Base-by-base conservation (phyloP, 1,140 invertebrate species). In the Neoseiulus cucumeris region DNA sequence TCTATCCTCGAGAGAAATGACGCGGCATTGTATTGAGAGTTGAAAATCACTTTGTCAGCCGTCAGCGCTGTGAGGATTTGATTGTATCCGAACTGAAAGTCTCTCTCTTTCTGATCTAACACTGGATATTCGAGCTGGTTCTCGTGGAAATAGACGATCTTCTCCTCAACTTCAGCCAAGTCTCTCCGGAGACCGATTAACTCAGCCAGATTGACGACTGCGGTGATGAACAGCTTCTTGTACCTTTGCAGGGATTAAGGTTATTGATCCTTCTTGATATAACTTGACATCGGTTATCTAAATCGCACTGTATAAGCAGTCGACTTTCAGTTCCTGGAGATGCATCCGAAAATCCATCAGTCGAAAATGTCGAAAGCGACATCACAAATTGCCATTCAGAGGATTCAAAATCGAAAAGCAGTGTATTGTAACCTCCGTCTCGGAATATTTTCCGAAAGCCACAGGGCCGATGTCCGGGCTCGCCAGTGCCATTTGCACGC, bases 401-500 rank as follows among this genome's bases (percentile, higher is more conserved):
- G n/a, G n/a, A n/a, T n/a, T n/a, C n/a, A n/a, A n/a, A n/a, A 39
- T 39, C 4, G 33, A 9, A 39, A 39, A 4, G 33, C 4, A 39
- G 9, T 39, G 4, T 6, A 9, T 39, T 9, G 9, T 82, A 22
- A 76, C 74, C 64, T 79, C 41, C 78, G 71, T 42, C 69, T 67
- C 12, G 83, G 82, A 66, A 87, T 83, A 6, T 73, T 71, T 71
- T 82, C 77, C 18, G 79, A 78, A 66, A 87, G 79, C 66, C 82
- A 79, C 0, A 87, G 72, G 0, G 84, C 82, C 30, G 82, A 80
- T 33, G 82, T 84, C 65, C 85, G 73, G 0, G 85, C 83, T 69
- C 83, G 74, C 85, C 85, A 87, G 70, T 85, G 85, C 85, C 85
- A 87, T 72, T 87, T 87, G 71, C 85, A 87, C 5, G 81, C 81